phyloP scores from a whole-genome alignment of 2,888 invertebrate species.

The Eretmocerus hayati region DNA sequence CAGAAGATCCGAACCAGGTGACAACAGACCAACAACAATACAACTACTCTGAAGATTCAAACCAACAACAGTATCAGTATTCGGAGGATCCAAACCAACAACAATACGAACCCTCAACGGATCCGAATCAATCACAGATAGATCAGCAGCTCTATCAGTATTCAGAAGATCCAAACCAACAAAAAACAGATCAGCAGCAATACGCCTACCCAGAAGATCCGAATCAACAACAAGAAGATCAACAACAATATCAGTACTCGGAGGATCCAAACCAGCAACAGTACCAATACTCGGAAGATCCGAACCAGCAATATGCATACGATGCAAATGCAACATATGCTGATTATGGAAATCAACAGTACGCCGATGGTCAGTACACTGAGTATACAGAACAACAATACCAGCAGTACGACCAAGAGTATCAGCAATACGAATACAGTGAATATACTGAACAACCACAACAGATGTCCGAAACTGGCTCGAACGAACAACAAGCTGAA shows the following conservation, averaged over 20 bases:
- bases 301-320: conserved; percentile 22
- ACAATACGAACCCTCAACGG: no score
- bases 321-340: conserved; percentile 23
- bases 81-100: not conserved
- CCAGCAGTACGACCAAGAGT: not conserved
- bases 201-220: no score
- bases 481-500: conserved; percentile 2
- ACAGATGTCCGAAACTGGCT: not conserved
- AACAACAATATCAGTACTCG: not conserved
- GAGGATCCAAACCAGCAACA: not conserved
- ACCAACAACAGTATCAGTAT: not conserved
- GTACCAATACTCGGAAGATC: conserved; percentile 6
- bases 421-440: not conserved
- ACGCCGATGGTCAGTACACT: not conserved
- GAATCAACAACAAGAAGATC: not conserved
- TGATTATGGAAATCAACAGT: not conserved
- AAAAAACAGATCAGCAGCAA: not conserved
- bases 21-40: no score
- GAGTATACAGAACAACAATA: conserved; percentile 22
- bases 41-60: no score
- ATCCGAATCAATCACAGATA: no score
- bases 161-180: not conserved
- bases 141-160: not conserved
- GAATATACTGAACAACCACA: not conserved
- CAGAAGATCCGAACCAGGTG: not conserved